Conservation (phyloP, 1,140 invertebrate species). For the Sarcophaga peregrina region DNA sequence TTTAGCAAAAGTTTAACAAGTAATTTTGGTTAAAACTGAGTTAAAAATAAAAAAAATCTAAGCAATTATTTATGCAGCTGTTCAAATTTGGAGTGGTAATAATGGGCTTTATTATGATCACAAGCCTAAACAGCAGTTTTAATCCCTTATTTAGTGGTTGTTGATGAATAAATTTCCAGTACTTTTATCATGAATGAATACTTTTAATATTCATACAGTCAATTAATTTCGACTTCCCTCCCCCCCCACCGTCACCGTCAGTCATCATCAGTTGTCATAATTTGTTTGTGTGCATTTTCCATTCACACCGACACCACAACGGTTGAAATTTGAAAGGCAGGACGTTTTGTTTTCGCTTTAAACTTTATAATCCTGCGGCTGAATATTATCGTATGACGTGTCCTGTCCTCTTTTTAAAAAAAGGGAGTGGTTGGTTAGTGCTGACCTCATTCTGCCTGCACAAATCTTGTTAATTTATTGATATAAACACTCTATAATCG, state of each 20-base stretch:
- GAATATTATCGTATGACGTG: neutral
- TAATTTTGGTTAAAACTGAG: too few relatives aligned
- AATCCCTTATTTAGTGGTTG: constrained; percentile 11
- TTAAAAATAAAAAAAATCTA: too few relatives aligned
- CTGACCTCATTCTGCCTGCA: neutral
- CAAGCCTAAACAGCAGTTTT: neutral
- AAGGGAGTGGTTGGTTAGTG: constrained; percentile 1
- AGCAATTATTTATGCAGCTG: neutral
- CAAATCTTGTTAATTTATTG: neutral
- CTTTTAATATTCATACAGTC: constrained; percentile 10
- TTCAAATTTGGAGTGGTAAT: neutral
- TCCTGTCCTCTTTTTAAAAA: neutral
- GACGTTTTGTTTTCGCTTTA: constrained; percentile 6
- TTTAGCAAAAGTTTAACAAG: too few relatives aligned
- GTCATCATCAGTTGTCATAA: too few relatives aligned
- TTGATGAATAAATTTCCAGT: neutral
- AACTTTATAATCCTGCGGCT: constrained; percentile 1
- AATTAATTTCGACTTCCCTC: neutral
- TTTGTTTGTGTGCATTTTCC: too few relatives aligned
- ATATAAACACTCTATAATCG: neutral
- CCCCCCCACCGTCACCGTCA: neutral
- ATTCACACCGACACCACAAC: neutral
- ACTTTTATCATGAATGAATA: neutral
- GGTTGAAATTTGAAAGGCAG: neutral
- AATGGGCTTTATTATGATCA: neutral